Base-by-base conservation (phyloP, 2,888 invertebrate genomes). In the Drosophila stalkeri region DNA sequence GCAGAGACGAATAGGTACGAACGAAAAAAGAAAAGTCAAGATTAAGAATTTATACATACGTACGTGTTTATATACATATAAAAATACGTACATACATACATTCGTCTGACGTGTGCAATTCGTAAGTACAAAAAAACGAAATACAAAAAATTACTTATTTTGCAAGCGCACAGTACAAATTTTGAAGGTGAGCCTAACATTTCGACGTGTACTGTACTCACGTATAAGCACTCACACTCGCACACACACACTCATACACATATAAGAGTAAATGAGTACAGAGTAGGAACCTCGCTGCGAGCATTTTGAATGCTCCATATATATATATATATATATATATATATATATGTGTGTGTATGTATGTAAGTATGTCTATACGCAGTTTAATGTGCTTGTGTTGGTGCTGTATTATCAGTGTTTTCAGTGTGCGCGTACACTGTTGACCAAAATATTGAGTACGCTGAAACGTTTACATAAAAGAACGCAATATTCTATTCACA, bases 101-200 rank as follows among this genome's bases (percentile, higher is more conserved):
- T 16, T 46, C 31, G 60, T 20, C 49, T 56, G 64, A 74, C 75
- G 62, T 73, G 66, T 63, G 52, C 46, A 57, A 52, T 51, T 61
- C 56, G 54, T 47, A 54, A 37, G 62, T 69, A 70, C 41, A 64
- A 35, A 43, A 56, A 44, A 73, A 33, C 55, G 37, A 68, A 56
- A 43, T 55, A 56, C 46, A 54, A 47, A 55, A 73, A 57, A 43
- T 55, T 20, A 64, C 65, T 79, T 64, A 72, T 77, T 77, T 77
- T 77, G 80, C 80, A 77, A 77, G 75, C 79, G 63, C 39, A 46
- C 43, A 56, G 64, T 46, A 51, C 43, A 73, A 66, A 27, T 71
- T 51, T 75, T 79, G 75, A 77, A 77, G 77, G 77, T 77, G 75
- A 79, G 64, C 61, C 80, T 46, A 75, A 77, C 62, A 77, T 67